Evolutionary conservation across 2,888 invertebrate species (phyloP), one percentile per base, ranked within the genome.

Genomic region (Epirrhoe tristata): DNA sequence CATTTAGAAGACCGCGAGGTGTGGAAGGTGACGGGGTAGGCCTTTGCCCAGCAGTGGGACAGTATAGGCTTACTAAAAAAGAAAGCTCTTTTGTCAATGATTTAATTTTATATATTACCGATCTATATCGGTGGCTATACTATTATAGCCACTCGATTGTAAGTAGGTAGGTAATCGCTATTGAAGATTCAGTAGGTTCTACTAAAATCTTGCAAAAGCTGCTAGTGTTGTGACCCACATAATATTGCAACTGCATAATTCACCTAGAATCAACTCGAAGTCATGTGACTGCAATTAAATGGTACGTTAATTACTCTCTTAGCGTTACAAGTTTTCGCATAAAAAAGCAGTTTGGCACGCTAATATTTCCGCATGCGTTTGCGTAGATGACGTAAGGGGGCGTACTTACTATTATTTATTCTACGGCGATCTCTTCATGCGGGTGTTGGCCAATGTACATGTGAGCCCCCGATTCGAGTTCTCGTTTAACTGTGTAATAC

Each of bases 291-390:
- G 60, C 60, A 46, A 64, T 66, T 64, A 63, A 57, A 66, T 57
- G 63, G 56, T 63, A 67, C 56, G 57, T 66, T 67, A 68, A 70
- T 62, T 59, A 71, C 56, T 60, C 50, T 70, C 70, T 71, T 70
- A 67, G 76, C 53, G 71, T 72, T 59, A 58, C 70, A 70, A 72
- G 72, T 67, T 72, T 71, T 71, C 70, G 72, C 75, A 74, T 71
- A 71, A 70, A 76, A 75, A 77, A 65, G 71, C 72, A 68, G 70
- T 74, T 76, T 80, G 67, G 75, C 77, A 76, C 74, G 72, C 61
- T 69, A 74, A 76, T 74, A 72, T 80, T 86, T 86, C 86, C 86
- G 83, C 76, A 76, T 79, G 80, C 77, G 68, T 70, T 75, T 53
- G 63, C 57, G 65, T 50, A 17, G 51, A 53, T 67, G 62, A 64